Conservation (phyloP, 2,888 invertebrate genomes). For the Adineta ricciae region DNA sequence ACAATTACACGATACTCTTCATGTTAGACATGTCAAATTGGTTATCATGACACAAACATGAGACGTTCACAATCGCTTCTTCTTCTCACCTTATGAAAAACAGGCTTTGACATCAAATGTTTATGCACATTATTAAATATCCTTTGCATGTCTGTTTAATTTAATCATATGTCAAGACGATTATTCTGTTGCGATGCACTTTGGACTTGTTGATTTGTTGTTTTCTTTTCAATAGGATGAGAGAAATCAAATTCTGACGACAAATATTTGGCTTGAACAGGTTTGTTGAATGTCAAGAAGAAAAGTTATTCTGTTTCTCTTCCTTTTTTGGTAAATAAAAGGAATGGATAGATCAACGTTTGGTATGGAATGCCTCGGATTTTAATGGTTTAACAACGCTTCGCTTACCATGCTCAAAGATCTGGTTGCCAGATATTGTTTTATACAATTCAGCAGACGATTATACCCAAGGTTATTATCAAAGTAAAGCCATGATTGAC, state of each 20-base stretch:
- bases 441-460: slow-evolving; percentile 37
- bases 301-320: background rate
- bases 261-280: slow-evolving; percentile 50
- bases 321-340: slow-evolving; percentile 39
- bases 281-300: no score
- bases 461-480: slow-evolving; percentile 51
- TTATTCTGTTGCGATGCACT: no score
- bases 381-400: slow-evolving; percentile 58
- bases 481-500: slow-evolving; percentile 55
- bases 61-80: no score
- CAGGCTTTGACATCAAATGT: no score
- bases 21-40: no score
- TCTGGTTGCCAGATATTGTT: slow-evolving; percentile 58
- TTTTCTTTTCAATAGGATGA: no score
- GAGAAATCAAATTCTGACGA: slow-evolving; percentile 48
- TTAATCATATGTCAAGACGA: no score
- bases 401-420: slow-evolving; percentile 57
- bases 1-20: no score
- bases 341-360: slow-evolving; percentile 60
- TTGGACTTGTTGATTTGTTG: no score
- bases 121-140: no score
- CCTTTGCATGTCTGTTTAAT: background rate
- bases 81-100: no score
- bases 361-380: slow-evolving; percentile 61
- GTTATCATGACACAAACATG: no score